Conservation (phyloP, 30 jellyfish, hydroid and myxozoan species). For the Chironex yamaguchii region DNA sequence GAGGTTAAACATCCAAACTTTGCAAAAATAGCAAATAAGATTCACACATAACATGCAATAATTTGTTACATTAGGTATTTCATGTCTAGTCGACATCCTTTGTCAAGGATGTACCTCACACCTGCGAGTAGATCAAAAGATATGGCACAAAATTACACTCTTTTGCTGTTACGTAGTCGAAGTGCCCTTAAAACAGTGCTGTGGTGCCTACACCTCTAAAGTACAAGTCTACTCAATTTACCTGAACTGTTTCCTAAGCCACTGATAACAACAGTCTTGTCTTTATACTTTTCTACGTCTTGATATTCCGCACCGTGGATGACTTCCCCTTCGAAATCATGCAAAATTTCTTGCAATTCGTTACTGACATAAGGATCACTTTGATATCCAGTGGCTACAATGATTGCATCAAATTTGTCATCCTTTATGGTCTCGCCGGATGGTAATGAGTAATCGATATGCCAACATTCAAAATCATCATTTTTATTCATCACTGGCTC, state of each 20-base stretch:
- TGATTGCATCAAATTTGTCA: conserved; percentile 69
- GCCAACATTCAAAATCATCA: neutral
- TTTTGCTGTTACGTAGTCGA: too few relatives aligned
- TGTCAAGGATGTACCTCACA: too few relatives aligned
- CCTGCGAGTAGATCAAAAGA: too few relatives aligned
- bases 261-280: conserved; percentile 75
- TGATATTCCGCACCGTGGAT: conserved; percentile 74
- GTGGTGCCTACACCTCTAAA: too few relatives aligned
- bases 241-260: conserved; percentile 99
- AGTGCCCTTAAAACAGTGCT: too few relatives aligned
- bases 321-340: conserved; percentile 74
- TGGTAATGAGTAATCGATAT: neutral
- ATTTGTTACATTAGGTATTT: too few relatives aligned
- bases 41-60: neutral
- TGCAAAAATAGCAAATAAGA: neutral
- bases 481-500: neutral
- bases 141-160: too few relatives aligned
- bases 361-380: conserved; percentile 69
- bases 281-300: conserved; percentile 62
- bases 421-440: conserved; percentile 16
- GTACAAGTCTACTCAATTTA: neutral
- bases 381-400: conserved; percentile 84
- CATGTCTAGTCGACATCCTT: too few relatives aligned
- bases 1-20: neutral
- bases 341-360: conserved; percentile 16